phyloP scores from a whole-genome alignment of 1,140 invertebrate genomes.

The Cryptotermes secundus region DNA sequence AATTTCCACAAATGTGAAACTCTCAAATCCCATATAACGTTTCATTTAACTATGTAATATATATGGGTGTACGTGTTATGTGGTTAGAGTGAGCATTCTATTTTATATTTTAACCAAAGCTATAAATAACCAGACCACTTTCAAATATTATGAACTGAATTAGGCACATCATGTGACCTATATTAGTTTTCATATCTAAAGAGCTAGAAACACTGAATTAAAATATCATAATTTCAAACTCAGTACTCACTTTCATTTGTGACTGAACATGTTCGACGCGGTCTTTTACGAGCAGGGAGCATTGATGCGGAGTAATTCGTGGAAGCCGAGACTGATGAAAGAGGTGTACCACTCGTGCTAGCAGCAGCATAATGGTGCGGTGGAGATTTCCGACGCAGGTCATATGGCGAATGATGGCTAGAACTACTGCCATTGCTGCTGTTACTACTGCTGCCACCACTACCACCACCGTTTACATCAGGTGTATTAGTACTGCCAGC shows the following conservation, averaged over 20 bases:
- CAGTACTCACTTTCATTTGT: conserved; percentile 60
- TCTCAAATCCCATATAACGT: too few species aligned
- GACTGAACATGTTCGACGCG: conserved; percentile 63
- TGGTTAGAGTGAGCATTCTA: too few species aligned
- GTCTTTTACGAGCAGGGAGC: conserved; percentile 78
- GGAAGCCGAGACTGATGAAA: conserved; percentile 45
- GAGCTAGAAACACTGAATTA: too few species aligned
- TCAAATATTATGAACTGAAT: too few species aligned
- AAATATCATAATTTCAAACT: too few species aligned
- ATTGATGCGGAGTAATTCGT: conserved; percentile 62
- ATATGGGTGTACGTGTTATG: too few species aligned
- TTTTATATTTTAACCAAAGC: too few species aligned
- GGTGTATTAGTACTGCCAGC: conserved; percentile 14
- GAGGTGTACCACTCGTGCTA: conserved; percentile 38
- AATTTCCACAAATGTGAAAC: too few species aligned
- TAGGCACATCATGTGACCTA: too few species aligned
- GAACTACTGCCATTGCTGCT: conserved; percentile 27
- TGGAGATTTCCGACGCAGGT: conserved; percentile 78
- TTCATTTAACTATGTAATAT: too few species aligned
- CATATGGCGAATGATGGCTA: conserved; percentile 78
- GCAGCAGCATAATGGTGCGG: conserved; percentile 50
- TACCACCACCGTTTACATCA: conserved; percentile 43
- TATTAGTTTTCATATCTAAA: too few species aligned
- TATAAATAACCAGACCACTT: too few species aligned
- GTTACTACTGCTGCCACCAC: conserved; percentile 33